phyloP scores from a whole-genome alignment of 2,888 invertebrate species.

The Falcaria lacertinaria region DNA sequence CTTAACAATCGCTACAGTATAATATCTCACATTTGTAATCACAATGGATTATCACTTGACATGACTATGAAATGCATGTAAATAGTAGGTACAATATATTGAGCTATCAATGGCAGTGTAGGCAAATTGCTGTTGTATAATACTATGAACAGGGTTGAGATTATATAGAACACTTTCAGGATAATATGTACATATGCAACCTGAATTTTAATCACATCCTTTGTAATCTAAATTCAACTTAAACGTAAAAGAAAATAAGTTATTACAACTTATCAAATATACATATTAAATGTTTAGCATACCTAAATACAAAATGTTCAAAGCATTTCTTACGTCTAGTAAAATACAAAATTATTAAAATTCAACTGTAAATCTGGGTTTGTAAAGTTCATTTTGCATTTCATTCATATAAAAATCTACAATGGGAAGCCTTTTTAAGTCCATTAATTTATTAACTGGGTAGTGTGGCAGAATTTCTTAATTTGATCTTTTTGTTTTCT shows the following conservation, averaged over 20 bases:
- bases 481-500: too few species aligned
- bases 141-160: not conserved
- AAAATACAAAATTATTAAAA: conserved; percentile 34
- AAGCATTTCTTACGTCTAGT: conserved; percentile 12
- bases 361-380: conserved; percentile 6
- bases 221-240: conserved; percentile 13
- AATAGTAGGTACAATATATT: conserved; percentile 14
- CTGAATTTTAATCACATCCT: conserved; percentile 6
- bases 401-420: conserved; percentile 1
- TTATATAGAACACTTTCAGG: not conserved
- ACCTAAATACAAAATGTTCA: conserved; percentile 31
- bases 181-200: not conserved
- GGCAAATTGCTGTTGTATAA: conserved; percentile 2
- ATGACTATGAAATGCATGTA: conserved; percentile 17
- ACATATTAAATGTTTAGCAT: conserved; percentile 21
- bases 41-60: conserved; percentile 4
- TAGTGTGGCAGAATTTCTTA: not conserved
- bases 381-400: not conserved
- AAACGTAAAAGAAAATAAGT: conserved; percentile 33
- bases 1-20: not conserved
- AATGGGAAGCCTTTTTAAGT: conserved; percentile 8
- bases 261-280: conserved; percentile 30
- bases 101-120: conserved; percentile 28
- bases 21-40: not conserved
- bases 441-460: not conserved